Evolutionary conservation across 1,140 invertebrate genomes (phyloP).

Genomic region (Gryon sp.): DNA sequence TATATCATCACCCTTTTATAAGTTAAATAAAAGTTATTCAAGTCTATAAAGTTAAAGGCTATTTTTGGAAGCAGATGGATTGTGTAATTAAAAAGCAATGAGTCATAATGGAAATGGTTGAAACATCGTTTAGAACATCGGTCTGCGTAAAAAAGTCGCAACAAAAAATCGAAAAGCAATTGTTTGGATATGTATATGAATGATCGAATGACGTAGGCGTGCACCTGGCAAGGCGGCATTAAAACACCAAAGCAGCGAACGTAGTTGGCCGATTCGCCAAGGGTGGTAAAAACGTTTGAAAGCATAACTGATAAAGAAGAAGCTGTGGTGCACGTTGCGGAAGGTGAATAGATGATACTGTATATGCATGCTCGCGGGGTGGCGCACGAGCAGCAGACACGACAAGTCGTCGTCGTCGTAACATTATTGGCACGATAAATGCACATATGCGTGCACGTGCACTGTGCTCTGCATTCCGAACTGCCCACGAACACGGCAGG

Average conservation of each 20-base stretch:
- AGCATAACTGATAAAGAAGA: slow-evolving; percentile 47
- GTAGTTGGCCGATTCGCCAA: slow-evolving; percentile 22
- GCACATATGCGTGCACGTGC: slow-evolving; percentile 63
- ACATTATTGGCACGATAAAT: slow-evolving; percentile 68
- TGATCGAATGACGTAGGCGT: slow-evolving; percentile 67
- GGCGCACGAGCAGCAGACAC: slow-evolving; percentile 23
- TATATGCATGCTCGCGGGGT: slow-evolving; percentile 14
- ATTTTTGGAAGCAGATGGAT: slow-evolving; percentile 4
- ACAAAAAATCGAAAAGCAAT: slow-evolving; percentile 37
- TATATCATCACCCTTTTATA: too few species aligned
- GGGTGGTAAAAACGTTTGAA: slow-evolving; percentile 33
- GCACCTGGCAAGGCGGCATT: slow-evolving; percentile 40
- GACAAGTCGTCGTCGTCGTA: slow-evolving; percentile 43
- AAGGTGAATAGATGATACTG: slow-evolving; percentile 24
- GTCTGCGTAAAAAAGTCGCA: slow-evolving; percentile 16
- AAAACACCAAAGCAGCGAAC: neutral
- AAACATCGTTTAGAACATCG: slow-evolving; percentile 21
- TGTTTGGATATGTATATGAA: slow-evolving; percentile 54
- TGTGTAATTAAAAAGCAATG: slow-evolving; percentile 37
- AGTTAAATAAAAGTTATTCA: too few species aligned
- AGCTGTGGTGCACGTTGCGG: slow-evolving; percentile 14
- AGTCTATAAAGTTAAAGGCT: neutral
- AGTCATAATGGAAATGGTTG: slow-evolving; percentile 23
- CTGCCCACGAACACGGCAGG: slow-evolving; percentile 68
- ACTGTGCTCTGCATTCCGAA: slow-evolving; percentile 64